Percentiles rank a stretch among this genome's conserved stretches.
These are phyloP conservation scores for Euphonia xanthogaster DNA, from an alignment of 2,797 vertebrate species.

Conservation along the genomic window DNA sequence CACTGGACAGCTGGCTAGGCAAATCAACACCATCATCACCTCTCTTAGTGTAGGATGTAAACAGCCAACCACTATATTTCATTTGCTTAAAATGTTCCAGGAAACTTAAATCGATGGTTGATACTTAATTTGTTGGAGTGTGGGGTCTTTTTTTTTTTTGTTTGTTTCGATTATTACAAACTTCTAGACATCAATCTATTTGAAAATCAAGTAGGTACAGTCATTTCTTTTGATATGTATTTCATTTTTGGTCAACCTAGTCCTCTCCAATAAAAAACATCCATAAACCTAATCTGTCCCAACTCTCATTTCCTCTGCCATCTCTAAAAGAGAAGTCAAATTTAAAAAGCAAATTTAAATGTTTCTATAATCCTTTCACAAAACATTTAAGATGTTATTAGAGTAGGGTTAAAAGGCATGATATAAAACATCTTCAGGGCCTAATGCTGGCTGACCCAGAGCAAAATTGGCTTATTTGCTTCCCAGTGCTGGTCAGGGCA, in stretches of 20 bases:
- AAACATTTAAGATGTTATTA: background rate
- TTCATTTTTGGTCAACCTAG: background rate
- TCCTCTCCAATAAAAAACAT: background rate
- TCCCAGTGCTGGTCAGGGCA: background rate
- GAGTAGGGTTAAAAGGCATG: background rate
- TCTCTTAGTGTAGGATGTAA: background rate
- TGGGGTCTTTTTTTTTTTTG: background rate
- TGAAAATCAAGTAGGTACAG: background rate
- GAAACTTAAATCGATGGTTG: background rate
- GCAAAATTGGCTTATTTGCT: background rate
- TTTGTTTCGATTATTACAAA: background rate
- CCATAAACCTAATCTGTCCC: background rate
- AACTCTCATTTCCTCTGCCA: background rate
- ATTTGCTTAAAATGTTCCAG: background rate
- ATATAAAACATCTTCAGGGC: background rate
- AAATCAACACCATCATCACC: background rate
- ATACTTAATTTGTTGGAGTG: background rate
- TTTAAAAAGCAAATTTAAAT: background rate
- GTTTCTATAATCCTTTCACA: background rate
- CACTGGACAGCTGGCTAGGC: background rate
- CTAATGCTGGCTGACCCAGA: background rate
- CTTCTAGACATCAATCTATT: background rate
- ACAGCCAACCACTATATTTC: background rate
- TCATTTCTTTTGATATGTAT: background rate
- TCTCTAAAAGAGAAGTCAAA: background rate